Conservation (phyloP, 92 coral and sea anemone species). For the Isaurus tuberculatus region DNA sequence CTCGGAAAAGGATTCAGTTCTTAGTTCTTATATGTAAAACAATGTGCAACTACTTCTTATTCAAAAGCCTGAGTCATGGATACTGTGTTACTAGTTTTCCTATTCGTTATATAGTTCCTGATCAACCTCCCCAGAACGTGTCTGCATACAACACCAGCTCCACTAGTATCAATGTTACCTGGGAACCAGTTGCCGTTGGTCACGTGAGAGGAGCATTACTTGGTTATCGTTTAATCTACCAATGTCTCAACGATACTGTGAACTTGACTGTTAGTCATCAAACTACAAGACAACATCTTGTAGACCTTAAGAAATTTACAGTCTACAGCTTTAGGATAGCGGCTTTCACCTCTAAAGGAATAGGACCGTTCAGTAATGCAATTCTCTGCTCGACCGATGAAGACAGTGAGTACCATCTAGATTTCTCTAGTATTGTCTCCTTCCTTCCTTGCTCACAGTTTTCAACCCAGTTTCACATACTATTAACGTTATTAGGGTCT, state of each 20-base stretch:
- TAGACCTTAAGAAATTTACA: slow-evolving; percentile 14
- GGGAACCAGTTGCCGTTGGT: slow-evolving; percentile 22
- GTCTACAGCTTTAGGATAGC: slow-evolving; percentile 23
- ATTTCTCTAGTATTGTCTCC: background rate
- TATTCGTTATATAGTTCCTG: slow-evolving; percentile 15
- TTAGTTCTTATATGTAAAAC: too few relatives aligned
- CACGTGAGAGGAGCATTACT: slow-evolving; percentile 10
- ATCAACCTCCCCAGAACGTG: slow-evolving; percentile 31
- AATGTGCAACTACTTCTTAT: background rate
- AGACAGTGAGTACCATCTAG: slow-evolving; percentile 22
- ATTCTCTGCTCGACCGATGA: slow-evolving; percentile 24
- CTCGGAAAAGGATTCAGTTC: too few relatives aligned
- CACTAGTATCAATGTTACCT: slow-evolving; percentile 30
- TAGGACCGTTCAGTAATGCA: slow-evolving; percentile 8
- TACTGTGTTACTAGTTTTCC: background rate
- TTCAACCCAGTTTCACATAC: too few relatives aligned
- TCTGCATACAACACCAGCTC: slow-evolving; percentile 23
- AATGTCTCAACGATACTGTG: background rate
- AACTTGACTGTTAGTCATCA: background rate
- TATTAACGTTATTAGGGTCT: too few relatives aligned
- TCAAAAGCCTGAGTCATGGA: background rate
- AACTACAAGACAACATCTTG: background rate
- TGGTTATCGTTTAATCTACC: slow-evolving; percentile 28
- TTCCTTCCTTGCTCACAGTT: too few relatives aligned
- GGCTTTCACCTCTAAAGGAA: slow-evolving; percentile 31